Base-by-base conservation (phyloP, 1,140 invertebrate genomes). In the Bacillus rossius region DNA sequence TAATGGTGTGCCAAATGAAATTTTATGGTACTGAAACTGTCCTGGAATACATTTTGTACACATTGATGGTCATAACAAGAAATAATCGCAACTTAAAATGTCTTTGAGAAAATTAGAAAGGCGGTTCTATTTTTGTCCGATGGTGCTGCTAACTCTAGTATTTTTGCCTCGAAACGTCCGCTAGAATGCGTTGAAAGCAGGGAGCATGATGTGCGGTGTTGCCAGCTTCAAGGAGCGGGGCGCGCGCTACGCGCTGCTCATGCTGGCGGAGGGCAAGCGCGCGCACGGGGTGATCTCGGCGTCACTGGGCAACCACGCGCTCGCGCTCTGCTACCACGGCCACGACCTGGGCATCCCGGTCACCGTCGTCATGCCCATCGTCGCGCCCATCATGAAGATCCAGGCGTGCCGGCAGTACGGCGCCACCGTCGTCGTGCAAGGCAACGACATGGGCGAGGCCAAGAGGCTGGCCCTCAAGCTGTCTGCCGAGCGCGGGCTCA, bases 351-450 rank as follows among this genome's bases (percentile, higher is more conserved):
- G 81, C 5, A 88, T 97, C 43, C 87, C 90, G 0, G 87, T 94
- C 0, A 95, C 92, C 0, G 94, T 98, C 2, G 89, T 98, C 0
- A 97, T 97, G 94, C 94, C 94, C 0, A 84, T 87, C 13, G 81
- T 91, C 1, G 91, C 92, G 0, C 90, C 92, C 0, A 89, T 97
- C 41, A 96, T 96, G 92, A 98, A 98, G 76, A 87, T 97, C 42
- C 82, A 91, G 61, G 85, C 87, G 50, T 97, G 94, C 70, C 80
- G 83, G 47, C 84, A 86, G 55, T 91, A 85, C 68, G 90, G 91
- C 14, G 94, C 94, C 1, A 85, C 83, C 40, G 91, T 97, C 10
- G 81, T 96, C 13, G 83, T 96, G 2, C 76, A 88, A 25, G 94
- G 94, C 3, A 74, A 82, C 19, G 86, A 94, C 67, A 93, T 97